Conservation (phyloP, 2,113 vertebrate species). For the Prunella fulvescens region DNA sequence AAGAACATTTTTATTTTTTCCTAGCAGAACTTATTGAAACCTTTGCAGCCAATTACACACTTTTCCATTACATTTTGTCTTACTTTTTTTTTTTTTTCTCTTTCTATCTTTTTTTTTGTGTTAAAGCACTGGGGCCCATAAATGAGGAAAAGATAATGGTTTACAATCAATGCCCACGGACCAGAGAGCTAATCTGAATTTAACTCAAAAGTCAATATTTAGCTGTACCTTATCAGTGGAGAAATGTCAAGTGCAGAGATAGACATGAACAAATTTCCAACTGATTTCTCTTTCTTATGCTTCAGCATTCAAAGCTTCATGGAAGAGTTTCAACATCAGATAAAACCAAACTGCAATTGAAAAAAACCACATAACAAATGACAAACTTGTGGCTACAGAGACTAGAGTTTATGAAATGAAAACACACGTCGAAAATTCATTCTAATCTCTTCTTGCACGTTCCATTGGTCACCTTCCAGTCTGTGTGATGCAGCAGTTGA, state of each 20-base stretch:
- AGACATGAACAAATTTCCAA: conserved; percentile 67
- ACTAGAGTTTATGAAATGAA: conserved; percentile 60
- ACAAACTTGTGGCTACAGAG: conserved; percentile 47
- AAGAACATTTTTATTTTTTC: background rate
- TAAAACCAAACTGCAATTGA: conserved; percentile 69
- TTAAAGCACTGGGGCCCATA: background rate
- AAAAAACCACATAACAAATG: conserved; percentile 35
- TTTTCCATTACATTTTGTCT: background rate
- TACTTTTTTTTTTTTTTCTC: background rate
- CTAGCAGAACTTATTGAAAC: background rate
- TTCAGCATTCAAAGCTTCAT: conserved; percentile 57
- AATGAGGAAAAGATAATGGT: conserved; percentile 62
- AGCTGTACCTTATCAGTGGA: conserved; percentile 67
- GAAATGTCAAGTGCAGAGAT: conserved; percentile 74
- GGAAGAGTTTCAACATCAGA: conserved; percentile 73
- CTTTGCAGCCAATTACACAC: background rate
- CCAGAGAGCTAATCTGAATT: conserved; percentile 67
- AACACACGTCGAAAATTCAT: conserved; percentile 40
- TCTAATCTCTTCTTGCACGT: conserved; percentile 65
- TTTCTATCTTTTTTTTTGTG: background rate
- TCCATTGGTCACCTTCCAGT: conserved; percentile 60
- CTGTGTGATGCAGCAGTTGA: conserved; percentile 50
- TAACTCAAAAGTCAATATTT: conserved; percentile 76
- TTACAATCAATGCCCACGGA: conserved; percentile 47
- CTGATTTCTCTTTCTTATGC: conserved; percentile 57